These are phyloP conservation scores for Heliconius congener DNA, from an alignment of 1,140 invertebrate genomes.

Conservation along the genomic window DNA sequence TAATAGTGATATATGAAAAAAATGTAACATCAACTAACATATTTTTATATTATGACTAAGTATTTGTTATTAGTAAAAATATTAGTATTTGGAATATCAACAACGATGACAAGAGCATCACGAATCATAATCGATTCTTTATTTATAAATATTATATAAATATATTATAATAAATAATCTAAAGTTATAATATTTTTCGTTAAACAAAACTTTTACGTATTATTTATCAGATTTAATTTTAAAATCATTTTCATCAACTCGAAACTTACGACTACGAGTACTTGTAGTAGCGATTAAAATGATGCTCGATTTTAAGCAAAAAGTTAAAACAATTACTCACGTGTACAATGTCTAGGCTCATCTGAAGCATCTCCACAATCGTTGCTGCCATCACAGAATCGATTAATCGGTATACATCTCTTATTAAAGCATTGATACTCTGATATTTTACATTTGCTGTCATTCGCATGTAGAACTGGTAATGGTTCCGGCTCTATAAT, in stretches of 20 bases:
- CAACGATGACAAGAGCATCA: not conserved
- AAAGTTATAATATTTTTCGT: too few species aligned
- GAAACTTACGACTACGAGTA: too few species aligned
- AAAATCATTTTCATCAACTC: too few species aligned
- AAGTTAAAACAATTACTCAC: slow-evolving; percentile 83
- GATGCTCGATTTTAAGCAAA: too few species aligned
- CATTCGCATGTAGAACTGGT: slow-evolving; percentile 68
- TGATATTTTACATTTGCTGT: slow-evolving; percentile 86
- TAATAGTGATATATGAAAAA: not conserved
- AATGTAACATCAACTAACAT: not conserved
- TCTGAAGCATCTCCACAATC: slow-evolving; percentile 93
- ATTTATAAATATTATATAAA: not conserved
- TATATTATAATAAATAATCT: too few species aligned
- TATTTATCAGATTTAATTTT: too few species aligned
- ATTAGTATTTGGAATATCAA: not conserved
- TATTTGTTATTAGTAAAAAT: not conserved
- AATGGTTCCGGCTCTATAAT: slow-evolving; percentile 65
- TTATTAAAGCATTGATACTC: slow-evolving; percentile 91
- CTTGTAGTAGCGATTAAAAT: too few species aligned
- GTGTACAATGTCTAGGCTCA: slow-evolving; percentile 92
- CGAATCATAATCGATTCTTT: not conserved
- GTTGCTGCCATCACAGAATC: slow-evolving; percentile 91
- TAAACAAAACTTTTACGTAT: too few species aligned
- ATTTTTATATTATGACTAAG: too few species aligned
- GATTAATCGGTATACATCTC: slow-evolving; percentile 89